Evolutionary conservation across 2,797 vertebrate genomes (phyloP).

Genomic region (Manis javanica): DNA sequence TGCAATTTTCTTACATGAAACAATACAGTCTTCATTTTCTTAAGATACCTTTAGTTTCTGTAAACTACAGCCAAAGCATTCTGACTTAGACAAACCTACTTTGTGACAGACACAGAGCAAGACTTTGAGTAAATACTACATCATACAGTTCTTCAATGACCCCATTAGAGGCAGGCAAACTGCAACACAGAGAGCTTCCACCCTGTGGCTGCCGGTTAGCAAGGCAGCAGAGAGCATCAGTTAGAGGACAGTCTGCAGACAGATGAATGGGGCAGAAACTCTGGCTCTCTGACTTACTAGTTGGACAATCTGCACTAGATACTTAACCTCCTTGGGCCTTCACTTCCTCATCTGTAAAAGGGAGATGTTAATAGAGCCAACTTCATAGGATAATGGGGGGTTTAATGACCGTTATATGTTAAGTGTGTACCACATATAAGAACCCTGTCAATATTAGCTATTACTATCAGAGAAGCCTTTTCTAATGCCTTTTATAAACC

Average conservation of each 20-base stretch:
- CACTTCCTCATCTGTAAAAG: neutral
- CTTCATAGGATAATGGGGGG: neutral
- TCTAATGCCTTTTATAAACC: neutral
- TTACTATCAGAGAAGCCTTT: neutral
- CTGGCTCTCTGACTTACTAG: neutral
- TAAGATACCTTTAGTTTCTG: neutral
- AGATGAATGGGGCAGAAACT: neutral
- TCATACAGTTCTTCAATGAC: neutral
- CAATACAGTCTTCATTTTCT: neutral
- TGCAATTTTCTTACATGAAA: neutral
- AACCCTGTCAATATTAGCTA: neutral
- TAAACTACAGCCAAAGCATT: neutral
- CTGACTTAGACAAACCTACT: neutral
- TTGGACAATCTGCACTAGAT: neutral
- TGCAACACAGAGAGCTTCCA: neutral
- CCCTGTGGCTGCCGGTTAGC: neutral
- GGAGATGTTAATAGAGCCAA: neutral
- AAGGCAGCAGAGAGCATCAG: neutral
- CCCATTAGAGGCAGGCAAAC: neutral
- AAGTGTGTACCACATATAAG: neutral
- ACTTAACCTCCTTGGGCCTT: neutral
- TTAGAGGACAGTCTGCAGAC: neutral
- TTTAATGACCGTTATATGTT: neutral
- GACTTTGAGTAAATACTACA: neutral
- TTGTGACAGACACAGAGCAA: neutral